These are phyloP conservation scores for Sturnira hondurensis DNA, from an alignment of 2,113 vertebrate species.

Conservation along the genomic window DNA sequence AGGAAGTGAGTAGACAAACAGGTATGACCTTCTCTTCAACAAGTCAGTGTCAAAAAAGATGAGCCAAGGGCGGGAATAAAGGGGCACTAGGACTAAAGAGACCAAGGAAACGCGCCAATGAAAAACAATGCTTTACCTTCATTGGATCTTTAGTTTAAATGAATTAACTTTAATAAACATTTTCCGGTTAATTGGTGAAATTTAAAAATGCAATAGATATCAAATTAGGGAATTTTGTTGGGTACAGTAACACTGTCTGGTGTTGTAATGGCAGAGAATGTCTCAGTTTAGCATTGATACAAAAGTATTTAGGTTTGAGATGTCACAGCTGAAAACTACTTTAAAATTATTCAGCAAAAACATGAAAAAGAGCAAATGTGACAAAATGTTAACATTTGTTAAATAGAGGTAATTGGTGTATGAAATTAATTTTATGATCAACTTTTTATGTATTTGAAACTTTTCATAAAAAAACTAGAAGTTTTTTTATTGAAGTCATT, in stretches of 20 bases:
- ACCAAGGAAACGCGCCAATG: background rate
- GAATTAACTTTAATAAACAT: background rate
- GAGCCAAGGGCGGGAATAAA: rapidly evolving
- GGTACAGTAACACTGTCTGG: background rate
- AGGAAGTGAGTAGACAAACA: background rate
- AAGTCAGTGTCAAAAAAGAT: background rate
- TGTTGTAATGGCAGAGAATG: background rate
- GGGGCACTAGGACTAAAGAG: rapidly evolving
- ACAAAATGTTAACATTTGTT: background rate
- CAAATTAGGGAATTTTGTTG: background rate
- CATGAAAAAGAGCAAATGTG: background rate
- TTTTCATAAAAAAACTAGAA: background rate
- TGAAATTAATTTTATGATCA: background rate
- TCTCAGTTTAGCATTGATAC: background rate
- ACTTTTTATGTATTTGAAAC: background rate
- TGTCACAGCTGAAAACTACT: background rate
- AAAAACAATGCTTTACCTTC: background rate
- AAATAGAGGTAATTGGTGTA: background rate
- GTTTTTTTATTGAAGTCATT: background rate
- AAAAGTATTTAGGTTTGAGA: background rate
- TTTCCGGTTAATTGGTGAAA: background rate
- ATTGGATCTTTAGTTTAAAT: background rate
- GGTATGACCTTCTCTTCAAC: background rate
- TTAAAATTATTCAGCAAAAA: background rate
- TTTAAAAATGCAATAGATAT: background rate